phyloP scores from a whole-genome alignment of 2,888 invertebrate genomes.

The Coronaproctus castanopsis region DNA sequence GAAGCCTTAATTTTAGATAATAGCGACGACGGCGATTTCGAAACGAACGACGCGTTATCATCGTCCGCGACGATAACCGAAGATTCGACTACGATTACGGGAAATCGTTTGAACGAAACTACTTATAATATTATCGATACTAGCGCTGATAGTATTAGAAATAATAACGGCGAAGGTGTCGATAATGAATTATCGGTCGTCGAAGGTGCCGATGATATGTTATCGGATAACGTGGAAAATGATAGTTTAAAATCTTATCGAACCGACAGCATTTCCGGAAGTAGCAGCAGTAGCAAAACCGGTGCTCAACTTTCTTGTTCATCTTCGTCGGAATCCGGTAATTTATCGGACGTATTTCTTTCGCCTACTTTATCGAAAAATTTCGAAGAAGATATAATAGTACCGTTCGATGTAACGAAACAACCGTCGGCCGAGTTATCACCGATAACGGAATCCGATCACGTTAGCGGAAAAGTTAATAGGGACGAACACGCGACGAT shows the following conservation, averaged over 20 bases:
- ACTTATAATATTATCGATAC: conserved; percentile 13
- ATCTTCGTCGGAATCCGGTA: conserved; percentile 16
- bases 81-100: background rate
- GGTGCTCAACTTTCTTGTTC: conserved; percentile 13
- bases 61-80: background rate
- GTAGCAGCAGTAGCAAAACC: conserved; percentile 15
- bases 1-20: conserved; percentile 28
- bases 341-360: conserved; percentile 21
- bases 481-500: background rate
- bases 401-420: too few relatives aligned
- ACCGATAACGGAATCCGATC: background rate
- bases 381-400: conserved; percentile 12
- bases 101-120: conserved; percentile 13
- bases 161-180: background rate
- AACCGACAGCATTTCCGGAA: conserved; percentile 15
- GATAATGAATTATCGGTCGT: background rate
- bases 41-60: background rate
- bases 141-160: too few relatives aligned
- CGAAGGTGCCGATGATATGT: background rate
- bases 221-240: conserved; percentile 12
- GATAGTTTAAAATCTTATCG: conserved; percentile 13
- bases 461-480: background rate
- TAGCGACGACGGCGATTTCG: background rate
- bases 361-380: conserved; percentile 19
- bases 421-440: background rate